Evolutionary conservation across 2,113 vertebrate species (phyloP).

Genomic region (Mustela nigripes): DNA sequence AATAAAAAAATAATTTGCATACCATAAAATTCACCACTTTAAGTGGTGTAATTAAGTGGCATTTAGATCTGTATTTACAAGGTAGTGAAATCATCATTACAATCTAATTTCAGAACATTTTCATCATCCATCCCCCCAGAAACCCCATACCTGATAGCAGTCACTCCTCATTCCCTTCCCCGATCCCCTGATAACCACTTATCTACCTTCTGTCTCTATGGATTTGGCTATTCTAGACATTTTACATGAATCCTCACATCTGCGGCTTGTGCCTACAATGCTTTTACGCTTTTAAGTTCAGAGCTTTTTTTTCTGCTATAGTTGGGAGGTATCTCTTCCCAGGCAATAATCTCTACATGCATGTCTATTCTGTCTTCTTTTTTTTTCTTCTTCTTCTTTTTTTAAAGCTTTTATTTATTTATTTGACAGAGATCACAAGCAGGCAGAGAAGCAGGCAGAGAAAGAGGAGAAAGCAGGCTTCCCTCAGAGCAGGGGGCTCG

Average conservation of each 20-base stretch:
- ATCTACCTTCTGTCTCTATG: background rate
- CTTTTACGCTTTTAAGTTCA: background rate
- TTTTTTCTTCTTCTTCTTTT: too few species aligned
- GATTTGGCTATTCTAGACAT: background rate
- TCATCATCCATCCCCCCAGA: background rate
- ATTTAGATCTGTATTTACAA: conserved; percentile 15
- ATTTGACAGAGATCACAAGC: too few species aligned
- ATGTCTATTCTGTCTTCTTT: background rate
- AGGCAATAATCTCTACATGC: background rate
- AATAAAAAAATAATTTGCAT: background rate
- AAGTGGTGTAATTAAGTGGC: background rate
- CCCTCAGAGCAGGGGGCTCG: too few species aligned
- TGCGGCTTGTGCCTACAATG: background rate
- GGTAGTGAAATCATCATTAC: background rate
- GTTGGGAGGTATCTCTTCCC: background rate
- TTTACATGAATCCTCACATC: background rate
- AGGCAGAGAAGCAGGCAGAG: too few species aligned
- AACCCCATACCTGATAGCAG: background rate
- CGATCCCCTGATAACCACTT: background rate
- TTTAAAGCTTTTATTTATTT: too few species aligned
- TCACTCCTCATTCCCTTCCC: background rate
- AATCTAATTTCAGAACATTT: conserved; percentile 1
- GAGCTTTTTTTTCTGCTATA: background rate
- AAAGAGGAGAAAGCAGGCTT: too few species aligned
- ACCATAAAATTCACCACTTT: background rate